Conservation (phyloP, 2,888 invertebrate species). For the Sesamia inferens region DNA sequence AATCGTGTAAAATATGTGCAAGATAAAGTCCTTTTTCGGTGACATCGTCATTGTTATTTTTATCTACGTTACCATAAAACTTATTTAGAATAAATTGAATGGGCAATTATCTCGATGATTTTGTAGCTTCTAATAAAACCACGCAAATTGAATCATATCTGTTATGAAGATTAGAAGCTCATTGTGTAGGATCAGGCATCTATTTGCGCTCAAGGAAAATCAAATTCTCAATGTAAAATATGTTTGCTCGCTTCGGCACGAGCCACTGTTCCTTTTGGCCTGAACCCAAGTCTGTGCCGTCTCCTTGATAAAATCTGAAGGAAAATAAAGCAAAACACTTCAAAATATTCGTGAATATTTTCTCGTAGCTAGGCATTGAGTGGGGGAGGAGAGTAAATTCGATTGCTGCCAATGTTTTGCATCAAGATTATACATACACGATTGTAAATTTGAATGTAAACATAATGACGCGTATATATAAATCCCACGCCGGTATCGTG, state of each 20-base stretch:
- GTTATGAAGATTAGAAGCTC: slow-evolving; percentile 43
- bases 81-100: slow-evolving; percentile 56
- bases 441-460: slow-evolving; percentile 73
- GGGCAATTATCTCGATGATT: slow-evolving; percentile 57
- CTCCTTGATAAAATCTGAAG: slow-evolving; percentile 75
- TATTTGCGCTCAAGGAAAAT: slow-evolving; percentile 68
- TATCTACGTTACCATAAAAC: slow-evolving; percentile 41
- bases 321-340: slow-evolving; percentile 70
- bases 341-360: slow-evolving; percentile 69
- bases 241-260: slow-evolving; percentile 60
- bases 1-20: slow-evolving; percentile 31
- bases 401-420: slow-evolving; percentile 68
- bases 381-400: slow-evolving; percentile 52
- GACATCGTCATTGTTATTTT: slow-evolving; percentile 59
- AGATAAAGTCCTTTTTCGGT: slow-evolving; percentile 55
- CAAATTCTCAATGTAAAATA: slow-evolving; percentile 60
- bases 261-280: slow-evolving; percentile 78
- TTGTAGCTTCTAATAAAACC: slow-evolving; percentile 41
- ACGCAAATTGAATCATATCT: slow-evolving; percentile 42
- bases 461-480: slow-evolving; percentile 69
- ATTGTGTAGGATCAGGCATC: slow-evolving; percentile 56
- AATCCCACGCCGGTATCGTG: slow-evolving; percentile 74
- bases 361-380: slow-evolving; percentile 46
- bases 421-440: slow-evolving; percentile 62
- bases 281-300: slow-evolving; percentile 76